Percentiles rank a stretch among this genome's conserved stretches.
Evolutionary conservation across 2,797 vertebrate species (phyloP).

Genomic region (Peromyscus attwateri): DNA sequence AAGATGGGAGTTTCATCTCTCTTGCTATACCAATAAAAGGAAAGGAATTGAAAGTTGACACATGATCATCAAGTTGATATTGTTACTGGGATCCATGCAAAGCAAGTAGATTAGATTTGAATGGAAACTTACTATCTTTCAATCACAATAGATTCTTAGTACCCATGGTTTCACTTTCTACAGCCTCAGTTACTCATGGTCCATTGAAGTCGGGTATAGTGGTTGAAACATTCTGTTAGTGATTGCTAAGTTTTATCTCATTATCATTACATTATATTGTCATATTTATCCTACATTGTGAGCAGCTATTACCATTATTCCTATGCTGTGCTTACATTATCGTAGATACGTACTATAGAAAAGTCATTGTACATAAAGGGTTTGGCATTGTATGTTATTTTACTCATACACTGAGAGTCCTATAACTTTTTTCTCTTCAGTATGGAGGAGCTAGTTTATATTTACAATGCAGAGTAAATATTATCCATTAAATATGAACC

Average conservation of each 20-base stretch:
- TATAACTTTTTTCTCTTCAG: neutral
- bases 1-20: neutral
- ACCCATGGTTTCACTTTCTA: neutral
- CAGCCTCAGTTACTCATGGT: neutral
- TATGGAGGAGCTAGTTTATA: neutral
- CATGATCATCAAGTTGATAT: neutral
- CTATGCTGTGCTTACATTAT: neutral
- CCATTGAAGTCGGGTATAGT: neutral
- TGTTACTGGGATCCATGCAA: neutral
- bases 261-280: neutral
- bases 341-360: neutral
- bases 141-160: neutral
- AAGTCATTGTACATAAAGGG: neutral
- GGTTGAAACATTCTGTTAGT: neutral
- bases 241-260: neutral
- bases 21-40: neutral
- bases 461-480: slow-evolving; percentile 7
- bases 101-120: neutral
- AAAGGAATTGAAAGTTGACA: neutral
- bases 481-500: slow-evolving; percentile 24
- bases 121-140: neutral
- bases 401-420: neutral
- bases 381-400: neutral
- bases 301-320: neutral
- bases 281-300: neutral